Conservation (phyloP, 2,113 vertebrate genomes). For the Heptranchias perlo region DNA sequence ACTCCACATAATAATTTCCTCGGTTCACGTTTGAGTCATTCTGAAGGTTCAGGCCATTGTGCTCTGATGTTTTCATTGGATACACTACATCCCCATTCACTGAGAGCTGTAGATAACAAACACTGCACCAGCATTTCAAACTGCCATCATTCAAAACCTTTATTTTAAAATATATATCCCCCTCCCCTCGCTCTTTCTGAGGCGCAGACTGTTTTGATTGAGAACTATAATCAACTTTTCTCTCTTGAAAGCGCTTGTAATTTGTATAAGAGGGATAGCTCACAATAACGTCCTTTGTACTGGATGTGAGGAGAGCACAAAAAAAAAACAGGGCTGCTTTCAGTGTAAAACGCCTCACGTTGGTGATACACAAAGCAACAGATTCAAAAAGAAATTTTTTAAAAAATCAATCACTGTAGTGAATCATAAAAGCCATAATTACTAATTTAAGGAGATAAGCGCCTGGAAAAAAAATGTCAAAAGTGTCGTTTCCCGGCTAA, state of each 20-base stretch:
- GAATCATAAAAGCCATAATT: conserved; percentile 24
- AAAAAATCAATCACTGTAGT: background rate
- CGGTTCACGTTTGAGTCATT: background rate
- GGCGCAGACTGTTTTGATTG: background rate
- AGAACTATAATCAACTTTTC: background rate
- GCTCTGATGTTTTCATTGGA: background rate
- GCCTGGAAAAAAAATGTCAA: background rate
- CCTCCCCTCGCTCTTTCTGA: background rate
- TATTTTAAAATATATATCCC: background rate
- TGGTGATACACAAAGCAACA: background rate
- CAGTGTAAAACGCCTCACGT: background rate
- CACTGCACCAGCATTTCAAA: background rate
- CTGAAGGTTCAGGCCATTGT: background rate
- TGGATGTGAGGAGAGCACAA: background rate
- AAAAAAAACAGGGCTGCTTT: background rate
- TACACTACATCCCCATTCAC: background rate
- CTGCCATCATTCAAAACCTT: background rate
- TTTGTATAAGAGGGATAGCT: background rate
- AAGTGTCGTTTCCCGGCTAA: conserved; percentile 9
- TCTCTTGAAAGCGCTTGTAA: background rate
- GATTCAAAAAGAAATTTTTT: background rate
- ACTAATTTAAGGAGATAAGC: conserved; percentile 32
- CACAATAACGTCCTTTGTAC: background rate
- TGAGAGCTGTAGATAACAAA: background rate
- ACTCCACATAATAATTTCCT: background rate